phyloP scores from a whole-genome alignment of 2,888 invertebrate species.

The Drosophila kuntzei region DNA sequence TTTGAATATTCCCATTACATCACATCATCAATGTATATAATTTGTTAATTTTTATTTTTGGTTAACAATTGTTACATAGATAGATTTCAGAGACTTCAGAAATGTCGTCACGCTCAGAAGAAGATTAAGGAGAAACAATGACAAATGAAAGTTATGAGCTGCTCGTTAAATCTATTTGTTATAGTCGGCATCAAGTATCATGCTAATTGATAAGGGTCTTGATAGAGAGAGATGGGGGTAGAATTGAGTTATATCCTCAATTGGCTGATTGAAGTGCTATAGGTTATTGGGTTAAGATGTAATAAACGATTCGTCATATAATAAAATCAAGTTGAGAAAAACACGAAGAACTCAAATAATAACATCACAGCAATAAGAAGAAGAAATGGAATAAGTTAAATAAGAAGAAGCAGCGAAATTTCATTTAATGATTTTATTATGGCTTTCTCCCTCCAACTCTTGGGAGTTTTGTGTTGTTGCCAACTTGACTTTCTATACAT shows the following conservation, averaged over 20 bases:
- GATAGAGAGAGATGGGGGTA: neutral
- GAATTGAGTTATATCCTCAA: constrained; percentile 10
- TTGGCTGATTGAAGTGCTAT: constrained; percentile 50
- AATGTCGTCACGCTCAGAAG: constrained; percentile 30
- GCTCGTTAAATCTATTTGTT: constrained; percentile 48
- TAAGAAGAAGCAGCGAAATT: constrained; percentile 34
- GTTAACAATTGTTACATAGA: constrained; percentile 18
- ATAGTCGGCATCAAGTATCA: constrained; percentile 8
- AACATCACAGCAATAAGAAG: constrained; percentile 22
- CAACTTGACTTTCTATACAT: constrained; percentile 41
- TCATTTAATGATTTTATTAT: constrained; percentile 70
- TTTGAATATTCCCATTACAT: no score
- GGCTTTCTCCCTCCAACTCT: constrained; percentile 11
- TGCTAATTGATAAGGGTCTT: constrained; percentile 44
- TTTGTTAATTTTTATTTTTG: constrained; percentile 16
- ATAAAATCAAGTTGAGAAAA: constrained; percentile 53
- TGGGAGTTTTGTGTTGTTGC: constrained; percentile 12
- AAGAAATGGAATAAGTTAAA: neutral
- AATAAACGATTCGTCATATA: constrained; percentile 55
- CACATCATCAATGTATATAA: no score
- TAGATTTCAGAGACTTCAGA: constrained; percentile 2
- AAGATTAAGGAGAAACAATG: constrained; percentile 45
- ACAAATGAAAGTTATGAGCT: constrained; percentile 55
- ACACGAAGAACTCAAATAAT: constrained; percentile 42
- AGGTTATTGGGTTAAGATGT: constrained; percentile 41